Base-by-base conservation (phyloP, 2,888 invertebrate species). In the Pammene aurita region DNA sequence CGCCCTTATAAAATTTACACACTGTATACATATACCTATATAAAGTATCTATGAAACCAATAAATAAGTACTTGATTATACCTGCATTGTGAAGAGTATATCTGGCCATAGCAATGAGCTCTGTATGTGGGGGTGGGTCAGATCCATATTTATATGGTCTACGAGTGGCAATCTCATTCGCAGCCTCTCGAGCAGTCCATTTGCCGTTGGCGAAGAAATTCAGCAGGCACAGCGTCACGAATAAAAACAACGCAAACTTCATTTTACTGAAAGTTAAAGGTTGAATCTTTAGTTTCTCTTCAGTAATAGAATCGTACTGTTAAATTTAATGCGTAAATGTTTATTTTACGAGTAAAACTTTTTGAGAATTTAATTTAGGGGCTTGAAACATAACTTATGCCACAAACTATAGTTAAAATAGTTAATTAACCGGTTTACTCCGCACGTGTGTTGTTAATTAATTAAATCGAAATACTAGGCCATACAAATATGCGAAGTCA, bases 51-150 rank as follows among this genome's bases (percentile, higher is more conserved):
- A 26, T 26, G 26, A 26, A 26, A 26, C 2, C 26, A 26, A 26
- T 26, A 26, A 26, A 26, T 26, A n/a, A n/a, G n/a, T 26, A 26
- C 26, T n/a, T 26, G 26, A 26, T 34, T 9, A 44, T 92, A 96
- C 96, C 94, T 79, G 95, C 93, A 78, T 94, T 94, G 81, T 95
- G 95, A 64, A 96, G 93, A 56, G 96, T 94, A 78, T 95, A 96
- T 91, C 96, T 91, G 9, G 95, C 96, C 95, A 96, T 95, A 67
- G 94, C 87, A 7, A 95, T 94, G 14, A 93, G 84, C 75, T 95
- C 87, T 41, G 91, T 90, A 70, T 94, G 94, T 60, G 94, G 94
- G 5, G 96, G 96, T 7, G 95, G 95, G 67, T 83, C 88, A 10
- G 74, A 70, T 1, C 72, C 69, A 54, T 66, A 50, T 58, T 70